Evolutionary conservation across 1,140 invertebrate genomes (phyloP).

Genomic region (Coptotermes formosanus): DNA sequence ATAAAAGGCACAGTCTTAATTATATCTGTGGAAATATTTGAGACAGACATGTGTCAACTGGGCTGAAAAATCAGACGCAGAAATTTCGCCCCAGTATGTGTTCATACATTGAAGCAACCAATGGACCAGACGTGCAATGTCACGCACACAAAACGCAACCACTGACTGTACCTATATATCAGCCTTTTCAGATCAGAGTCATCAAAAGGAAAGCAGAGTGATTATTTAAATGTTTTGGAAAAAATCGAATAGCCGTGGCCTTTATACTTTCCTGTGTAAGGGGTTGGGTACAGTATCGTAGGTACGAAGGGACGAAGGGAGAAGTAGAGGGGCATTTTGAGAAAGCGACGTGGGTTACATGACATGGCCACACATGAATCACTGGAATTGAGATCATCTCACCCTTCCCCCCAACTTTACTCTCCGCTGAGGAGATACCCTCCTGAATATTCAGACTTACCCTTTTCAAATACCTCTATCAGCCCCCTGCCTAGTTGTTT

Average conservation of each 20-base stretch:
- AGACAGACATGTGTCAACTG: neutral
- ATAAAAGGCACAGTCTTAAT: too few relatives aligned
- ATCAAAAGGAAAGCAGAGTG: neutral
- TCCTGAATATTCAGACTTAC: neutral
- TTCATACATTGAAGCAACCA: neutral
- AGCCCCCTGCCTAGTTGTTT: conserved; percentile 12
- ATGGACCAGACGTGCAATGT: neutral
- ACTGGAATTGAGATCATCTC: conserved; percentile 18
- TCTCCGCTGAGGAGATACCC: neutral
- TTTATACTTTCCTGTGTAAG: neutral
- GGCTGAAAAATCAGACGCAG: neutral
- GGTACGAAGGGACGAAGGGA: neutral
- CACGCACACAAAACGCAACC: neutral
- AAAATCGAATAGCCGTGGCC: neutral
- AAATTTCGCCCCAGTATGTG: neutral
- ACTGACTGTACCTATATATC: neutral
- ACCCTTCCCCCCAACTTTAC: neutral
- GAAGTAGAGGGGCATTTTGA: neutral
- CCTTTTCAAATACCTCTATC: conserved; percentile 16
- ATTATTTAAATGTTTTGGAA: conserved; percentile 10
- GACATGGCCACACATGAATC: conserved; percentile 14
- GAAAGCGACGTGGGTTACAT: conserved; percentile 7
- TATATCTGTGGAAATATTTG: too few relatives aligned
- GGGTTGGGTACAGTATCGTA: neutral
- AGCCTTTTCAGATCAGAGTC: conserved; percentile 7